phyloP scores from a whole-genome alignment of 2,888 invertebrate genomes.

The Nomada flava region DNA sequence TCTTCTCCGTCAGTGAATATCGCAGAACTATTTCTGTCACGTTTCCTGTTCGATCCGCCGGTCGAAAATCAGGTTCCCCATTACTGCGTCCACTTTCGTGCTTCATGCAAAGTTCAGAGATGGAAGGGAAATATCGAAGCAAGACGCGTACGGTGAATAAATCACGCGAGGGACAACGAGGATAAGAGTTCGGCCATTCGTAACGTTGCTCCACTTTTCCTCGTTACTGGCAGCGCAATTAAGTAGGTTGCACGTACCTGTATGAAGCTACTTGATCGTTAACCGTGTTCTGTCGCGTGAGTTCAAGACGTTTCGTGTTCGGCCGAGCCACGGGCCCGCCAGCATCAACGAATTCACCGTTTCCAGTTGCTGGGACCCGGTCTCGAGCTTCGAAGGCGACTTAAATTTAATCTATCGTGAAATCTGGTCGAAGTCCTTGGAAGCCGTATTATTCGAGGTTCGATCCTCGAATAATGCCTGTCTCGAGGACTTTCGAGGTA shows the following conservation, averaged over 20 bases:
- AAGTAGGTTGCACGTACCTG: slow-evolving; percentile 80
- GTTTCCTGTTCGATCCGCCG: no score
- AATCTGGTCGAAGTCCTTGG: no score
- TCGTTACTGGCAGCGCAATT: slow-evolving; percentile 76
- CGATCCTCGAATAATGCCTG: slow-evolving; percentile 2
- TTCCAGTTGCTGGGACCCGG: neutral
- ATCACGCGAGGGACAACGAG: slow-evolving; percentile 64
- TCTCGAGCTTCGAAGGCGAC: neutral
- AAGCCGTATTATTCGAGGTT: no score
- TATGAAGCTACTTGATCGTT: slow-evolving; percentile 66
- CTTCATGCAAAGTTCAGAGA: neutral
- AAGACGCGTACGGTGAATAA: slow-evolving; percentile 53
- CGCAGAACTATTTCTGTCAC: no score
- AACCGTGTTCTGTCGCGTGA: slow-evolving; percentile 73
- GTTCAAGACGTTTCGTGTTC: slow-evolving; percentile 56
- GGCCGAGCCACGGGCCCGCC: slow-evolving; percentile 6
- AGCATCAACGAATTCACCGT: neutral
- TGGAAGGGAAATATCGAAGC: neutral
- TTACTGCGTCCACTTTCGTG: neutral
- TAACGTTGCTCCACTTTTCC: slow-evolving; percentile 80
- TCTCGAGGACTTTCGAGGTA: neutral
- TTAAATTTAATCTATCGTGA: no score
- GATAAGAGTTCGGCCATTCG: slow-evolving; percentile 79
- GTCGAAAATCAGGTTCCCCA: neutral
- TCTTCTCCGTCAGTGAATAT: no score